Percentiles rank a stretch among this genome's conserved stretches.
Conservation (phyloP, 2,113 vertebrate species). For the Sapayoa aenigma region DNA sequence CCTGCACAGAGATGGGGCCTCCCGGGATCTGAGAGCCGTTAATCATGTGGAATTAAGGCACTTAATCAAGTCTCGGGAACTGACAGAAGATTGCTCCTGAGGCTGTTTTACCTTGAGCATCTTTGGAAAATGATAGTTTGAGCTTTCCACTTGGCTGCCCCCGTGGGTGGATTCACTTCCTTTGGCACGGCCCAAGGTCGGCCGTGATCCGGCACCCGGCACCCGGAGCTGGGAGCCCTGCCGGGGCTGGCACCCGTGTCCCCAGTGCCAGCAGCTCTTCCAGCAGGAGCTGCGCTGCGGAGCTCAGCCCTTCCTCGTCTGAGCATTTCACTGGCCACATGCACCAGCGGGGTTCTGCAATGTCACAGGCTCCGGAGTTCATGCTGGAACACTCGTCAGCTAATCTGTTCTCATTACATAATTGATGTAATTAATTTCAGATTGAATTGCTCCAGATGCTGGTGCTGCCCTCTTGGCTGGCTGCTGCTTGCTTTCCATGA, state of each 20-base stretch:
- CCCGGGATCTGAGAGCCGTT: slow-evolving; percentile 57
- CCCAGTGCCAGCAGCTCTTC: neutral
- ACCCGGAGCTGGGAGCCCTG: neutral
- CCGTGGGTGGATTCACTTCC: slow-evolving; percentile 57
- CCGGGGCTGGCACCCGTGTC: neutral
- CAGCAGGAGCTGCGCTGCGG: neutral
- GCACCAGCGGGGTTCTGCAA: too few relatives aligned
- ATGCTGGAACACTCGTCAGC: neutral
- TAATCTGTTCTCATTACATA: slow-evolving; percentile 25
- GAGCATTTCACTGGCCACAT: too few relatives aligned
- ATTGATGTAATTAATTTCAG: slow-evolving; percentile 37
- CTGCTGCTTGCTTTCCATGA: neutral
- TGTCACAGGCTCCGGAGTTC: neutral
- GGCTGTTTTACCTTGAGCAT: slow-evolving; percentile 65
- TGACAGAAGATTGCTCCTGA: slow-evolving; percentile 61
- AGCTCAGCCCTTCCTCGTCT: neutral
- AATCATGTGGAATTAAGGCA: slow-evolving; percentile 76
- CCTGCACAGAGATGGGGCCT: neutral
- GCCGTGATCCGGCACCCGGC: neutral
- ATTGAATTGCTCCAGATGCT: neutral
- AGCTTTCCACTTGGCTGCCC: slow-evolving; percentile 60
- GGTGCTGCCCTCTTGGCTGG: neutral
- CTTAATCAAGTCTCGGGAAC: slow-evolving; percentile 70
- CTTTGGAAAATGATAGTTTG: slow-evolving; percentile 67
- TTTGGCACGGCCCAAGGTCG: slow-evolving; percentile 67